Evolutionary conservation across 1,140 invertebrate genomes (phyloP), one percentile per base, ranked within the genome.

Genomic region (Aradophagus sp.): DNA sequence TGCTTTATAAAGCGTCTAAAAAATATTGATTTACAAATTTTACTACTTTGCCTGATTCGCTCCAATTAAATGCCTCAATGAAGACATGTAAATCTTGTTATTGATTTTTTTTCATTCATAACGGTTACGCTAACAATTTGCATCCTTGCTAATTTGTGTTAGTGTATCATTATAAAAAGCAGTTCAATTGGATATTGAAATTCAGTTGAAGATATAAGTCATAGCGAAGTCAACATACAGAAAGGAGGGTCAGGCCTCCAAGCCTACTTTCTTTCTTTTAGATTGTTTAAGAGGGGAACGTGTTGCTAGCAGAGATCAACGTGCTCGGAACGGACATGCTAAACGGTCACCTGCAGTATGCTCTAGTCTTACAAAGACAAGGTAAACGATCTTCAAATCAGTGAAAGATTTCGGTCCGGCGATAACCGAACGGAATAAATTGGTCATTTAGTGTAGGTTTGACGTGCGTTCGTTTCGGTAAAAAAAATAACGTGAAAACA

Each of bases 261-360:
- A 67, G 59, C 70, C 70, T 73, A 73, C 70, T 73, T 73, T 73
- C 71, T 73, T 73, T 73, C 55, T 73, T 73, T 73, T 48, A 41
- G 41, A 73, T 73, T 68, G 59, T 68, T 55, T 66, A 65, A 73
- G 62, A 67, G 59, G 70, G 70, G 70, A 73, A 73, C 59, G 56
- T 45, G 52, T 67, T 67, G 47, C 63, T 73, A 68, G n/a, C n/a
- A n/a, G n/a, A 47, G 63, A 73, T 59, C 70, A 63, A 44, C 53
- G 63, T 65, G 70, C 56, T 58, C 63, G 59, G 63, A 73, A 73
- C 65, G 71, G 71, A 73, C 71, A 68, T 73, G 71, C 65, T 73
- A 67, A 73, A 68, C 71, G 62, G 58, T 67, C 55, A 68, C 59
- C 63, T 66, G 59, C 59, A 74, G 71, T 74, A 68, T 56, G 69